Percentiles rank a stretch among this genome's conserved stretches.
phyloP scores from a whole-genome alignment of 2,797 vertebrate genomes.

The Telmatherina bonti region DNA sequence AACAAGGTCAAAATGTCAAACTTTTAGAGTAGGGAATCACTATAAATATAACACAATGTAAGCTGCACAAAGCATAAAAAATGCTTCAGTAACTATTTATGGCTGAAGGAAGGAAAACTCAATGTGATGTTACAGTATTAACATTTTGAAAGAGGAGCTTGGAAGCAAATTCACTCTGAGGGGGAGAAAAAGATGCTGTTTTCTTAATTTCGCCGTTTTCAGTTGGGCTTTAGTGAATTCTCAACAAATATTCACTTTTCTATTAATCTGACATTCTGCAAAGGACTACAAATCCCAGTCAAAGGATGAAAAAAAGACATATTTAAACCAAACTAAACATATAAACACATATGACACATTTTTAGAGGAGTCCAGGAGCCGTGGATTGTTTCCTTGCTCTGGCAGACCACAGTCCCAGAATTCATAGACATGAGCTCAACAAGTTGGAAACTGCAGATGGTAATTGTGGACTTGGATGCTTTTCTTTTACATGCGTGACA shows the following conservation, averaged over 20 bases:
- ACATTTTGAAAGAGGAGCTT: conserved; percentile 8
- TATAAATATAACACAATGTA: not conserved
- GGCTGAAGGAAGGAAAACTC: not conserved
- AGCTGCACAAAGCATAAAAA: not conserved
- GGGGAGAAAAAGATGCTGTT: conserved; percentile 8
- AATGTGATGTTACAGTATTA: conserved; percentile 4
- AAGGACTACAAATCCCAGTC: not conserved
- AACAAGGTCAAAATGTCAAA: conserved; percentile 45
- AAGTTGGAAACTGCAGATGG: conserved; percentile 36
- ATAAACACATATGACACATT: not conserved
- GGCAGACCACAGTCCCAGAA: conserved; percentile 4
- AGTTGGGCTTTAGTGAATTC: conserved; percentile 1
- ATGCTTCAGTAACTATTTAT: not conserved
- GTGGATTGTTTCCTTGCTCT: conserved; percentile 8
- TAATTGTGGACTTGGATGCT: conserved; percentile 43
- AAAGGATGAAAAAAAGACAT: not conserved
- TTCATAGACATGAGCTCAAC: conserved; percentile 7
- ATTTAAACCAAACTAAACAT: not conserved
- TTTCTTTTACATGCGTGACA: conserved; percentile 6
- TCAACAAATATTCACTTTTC: not conserved
- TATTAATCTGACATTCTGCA: not conserved
- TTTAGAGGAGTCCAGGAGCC: not conserved
- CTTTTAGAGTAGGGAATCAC: conserved; percentile 4
- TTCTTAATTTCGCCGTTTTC: conserved; percentile 22
- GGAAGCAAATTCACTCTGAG: conserved; percentile 15